phyloP scores from a whole-genome alignment of 2,113 vertebrate species.

The Procavia capensis region DNA sequence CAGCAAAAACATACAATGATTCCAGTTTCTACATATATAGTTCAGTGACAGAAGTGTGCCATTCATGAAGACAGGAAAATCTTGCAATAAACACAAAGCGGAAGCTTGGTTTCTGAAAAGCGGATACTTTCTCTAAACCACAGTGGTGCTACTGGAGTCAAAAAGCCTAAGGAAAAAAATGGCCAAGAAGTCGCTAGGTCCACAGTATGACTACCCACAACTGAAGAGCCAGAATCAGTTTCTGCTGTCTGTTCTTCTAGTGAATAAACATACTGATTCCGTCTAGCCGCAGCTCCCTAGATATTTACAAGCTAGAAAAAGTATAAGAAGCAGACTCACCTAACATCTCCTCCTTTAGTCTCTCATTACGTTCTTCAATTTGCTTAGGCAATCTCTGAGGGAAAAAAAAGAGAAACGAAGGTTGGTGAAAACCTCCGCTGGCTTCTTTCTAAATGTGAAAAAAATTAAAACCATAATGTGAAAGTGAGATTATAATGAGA shows the following conservation, averaged over 20 bases:
- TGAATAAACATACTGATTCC: background rate
- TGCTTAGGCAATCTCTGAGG: constrained; percentile 94
- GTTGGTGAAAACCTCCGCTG: constrained; percentile 37
- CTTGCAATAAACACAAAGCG: constrained; percentile 23
- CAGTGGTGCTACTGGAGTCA: background rate
- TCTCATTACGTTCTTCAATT: constrained; percentile 97
- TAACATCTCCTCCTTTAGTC: constrained; percentile 97
- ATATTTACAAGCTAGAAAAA: background rate
- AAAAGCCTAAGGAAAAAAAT: background rate
- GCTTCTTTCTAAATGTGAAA: background rate
- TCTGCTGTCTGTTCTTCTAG: background rate
- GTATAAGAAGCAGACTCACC: constrained; percentile 86
- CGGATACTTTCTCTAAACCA: background rate
- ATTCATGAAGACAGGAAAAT: background rate
- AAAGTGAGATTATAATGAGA: background rate
- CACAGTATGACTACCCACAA: background rate
- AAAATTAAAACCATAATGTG: constrained; percentile 14
- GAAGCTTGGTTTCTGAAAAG: constrained; percentile 44
- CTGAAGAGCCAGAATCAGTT: background rate
- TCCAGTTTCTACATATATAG: too few relatives aligned
- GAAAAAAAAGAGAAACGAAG: constrained; percentile 56
- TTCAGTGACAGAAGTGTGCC: background rate
- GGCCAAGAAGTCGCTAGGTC: background rate
- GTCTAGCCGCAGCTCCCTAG: background rate
- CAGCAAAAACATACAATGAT: too few relatives aligned